Evolutionary conservation across 2,797 vertebrate genomes (phyloP).

Genomic region (Artibeus lituratus): DNA sequence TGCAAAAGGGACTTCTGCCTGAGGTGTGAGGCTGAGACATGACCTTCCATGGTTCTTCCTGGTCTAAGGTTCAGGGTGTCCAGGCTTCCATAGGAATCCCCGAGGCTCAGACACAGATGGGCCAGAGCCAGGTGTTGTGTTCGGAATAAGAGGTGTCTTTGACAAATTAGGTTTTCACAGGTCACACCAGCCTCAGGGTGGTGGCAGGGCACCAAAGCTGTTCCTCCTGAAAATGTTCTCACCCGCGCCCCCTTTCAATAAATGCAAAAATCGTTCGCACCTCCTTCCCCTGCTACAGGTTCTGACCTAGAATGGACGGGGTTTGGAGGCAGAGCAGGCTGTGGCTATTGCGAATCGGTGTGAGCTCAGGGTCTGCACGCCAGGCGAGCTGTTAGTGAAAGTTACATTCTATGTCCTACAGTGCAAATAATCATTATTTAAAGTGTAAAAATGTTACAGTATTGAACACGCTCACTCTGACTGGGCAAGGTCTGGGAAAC

Average conservation of each 20-base stretch:
- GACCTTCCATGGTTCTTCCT: background rate
- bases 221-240: background rate
- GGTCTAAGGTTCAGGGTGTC: background rate
- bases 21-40: background rate
- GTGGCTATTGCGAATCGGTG: background rate
- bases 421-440: background rate
- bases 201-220: too few relatives aligned
- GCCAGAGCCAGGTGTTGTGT: background rate
- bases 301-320: background rate
- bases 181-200: background rate
- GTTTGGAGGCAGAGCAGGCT: background rate
- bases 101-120: background rate
- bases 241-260: background rate
- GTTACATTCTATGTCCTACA: rapidly evolving
- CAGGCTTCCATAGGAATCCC: background rate
- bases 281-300: background rate
- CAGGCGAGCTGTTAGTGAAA: rapidly evolving
- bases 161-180: background rate
- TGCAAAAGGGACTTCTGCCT: background rate
- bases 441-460: background rate
- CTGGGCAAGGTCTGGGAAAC: background rate
- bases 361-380: background rate
- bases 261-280: background rate
- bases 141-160: background rate
- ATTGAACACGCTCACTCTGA: background rate